Evolutionary conservation across 2,888 invertebrate genomes (phyloP), one percentile per base, ranked within the genome.

Genomic region (Lasioglossum lativentre): DNA sequence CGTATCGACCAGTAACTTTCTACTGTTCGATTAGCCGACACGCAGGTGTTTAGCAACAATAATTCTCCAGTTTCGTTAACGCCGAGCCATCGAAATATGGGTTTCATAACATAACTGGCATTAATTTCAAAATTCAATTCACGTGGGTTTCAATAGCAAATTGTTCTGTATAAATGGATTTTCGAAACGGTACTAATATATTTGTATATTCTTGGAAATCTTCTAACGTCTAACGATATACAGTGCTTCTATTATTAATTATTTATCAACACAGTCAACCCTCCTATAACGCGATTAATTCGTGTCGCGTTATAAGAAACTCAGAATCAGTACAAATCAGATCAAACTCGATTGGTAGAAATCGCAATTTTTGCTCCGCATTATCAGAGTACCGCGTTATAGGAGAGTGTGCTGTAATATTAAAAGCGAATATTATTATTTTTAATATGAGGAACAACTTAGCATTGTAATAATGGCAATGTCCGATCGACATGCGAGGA

Each of bases 1-100:
- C 52, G 38, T 78, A 38, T 66, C 38, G 56, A 45, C 68, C 68
- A 3, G 42, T 47, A 45, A 68, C 63, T 16, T 59, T 71, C 27
- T 52, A 71, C 52, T 8, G 52, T 56, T 40, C 30, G 71, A 38
- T 78, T 52, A 6, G 27, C 19, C 71, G 23, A 30, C 47, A 8
- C 12, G 42, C n/a, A 34, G 42, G 45, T 12, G 23, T 72, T 72
- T 27, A n/a, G 59, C n/a, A 12, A 63, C 27, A 30, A n/a, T 66
- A 30, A 66, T 34, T 66, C 30, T 30, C 6, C 30, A 8, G 34
- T 66, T 66, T 30, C 63, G 30, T 66, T 66, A 4, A 27, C n/a
- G 27, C 27, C 27, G 59, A 27, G 5, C 27, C 14, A 27, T 59
- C 59, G 59, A 59, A 27, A 27, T 27, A 27, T 14, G 4, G 27